phyloP scores from a whole-genome alignment of 1,140 invertebrate species.

The Tribolium castaneum region DNA sequence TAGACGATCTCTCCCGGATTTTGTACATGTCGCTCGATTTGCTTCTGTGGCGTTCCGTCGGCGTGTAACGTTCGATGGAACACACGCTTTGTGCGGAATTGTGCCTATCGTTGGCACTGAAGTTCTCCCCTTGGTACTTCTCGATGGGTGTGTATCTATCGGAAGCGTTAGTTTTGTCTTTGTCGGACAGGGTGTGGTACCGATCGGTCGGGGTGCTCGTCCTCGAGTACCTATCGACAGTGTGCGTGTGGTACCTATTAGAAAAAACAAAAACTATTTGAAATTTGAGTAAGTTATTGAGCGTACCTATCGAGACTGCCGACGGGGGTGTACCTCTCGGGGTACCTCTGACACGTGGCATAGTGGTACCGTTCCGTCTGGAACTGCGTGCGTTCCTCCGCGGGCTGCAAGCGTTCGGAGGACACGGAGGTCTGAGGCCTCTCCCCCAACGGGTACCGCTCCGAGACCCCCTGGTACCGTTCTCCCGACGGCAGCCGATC shows the following conservation, averaged over 20 bases:
- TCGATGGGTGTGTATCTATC: constrained; percentile 48
- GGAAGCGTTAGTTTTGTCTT: constrained; percentile 47
- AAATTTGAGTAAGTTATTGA: too few relatives aligned
- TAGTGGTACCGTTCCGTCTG: constrained; percentile 49
- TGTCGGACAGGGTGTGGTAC: constrained; percentile 54
- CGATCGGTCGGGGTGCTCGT: constrained; percentile 54
- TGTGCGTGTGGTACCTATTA: constrained; percentile 44
- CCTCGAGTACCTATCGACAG: constrained; percentile 56
- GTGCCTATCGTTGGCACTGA: constrained; percentile 48
- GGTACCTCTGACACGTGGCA: constrained; percentile 48
- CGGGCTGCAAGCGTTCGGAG: constrained; percentile 53
- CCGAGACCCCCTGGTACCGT: constrained; percentile 59
- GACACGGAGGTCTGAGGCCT: constrained; percentile 57
- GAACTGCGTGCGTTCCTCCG: constrained; percentile 16
- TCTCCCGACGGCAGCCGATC: constrained; percentile 60
- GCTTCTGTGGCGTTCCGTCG: constrained; percentile 53
- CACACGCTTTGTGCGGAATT: constrained; percentile 53
- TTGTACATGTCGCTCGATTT: constrained; percentile 57
- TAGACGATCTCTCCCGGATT: constrained; percentile 56
- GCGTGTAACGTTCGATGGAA: constrained; percentile 56
- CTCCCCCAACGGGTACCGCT: constrained; percentile 62
- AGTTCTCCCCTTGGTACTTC: constrained; percentile 52
- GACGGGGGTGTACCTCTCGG: constrained; percentile 54
- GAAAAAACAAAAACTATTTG: too few relatives aligned
- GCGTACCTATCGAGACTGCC: constrained; percentile 52